Evolutionary conservation across 2,113 vertebrate genomes (phyloP), one percentile per base, ranked within the genome.

Genomic region (Colius striatus): DNA sequence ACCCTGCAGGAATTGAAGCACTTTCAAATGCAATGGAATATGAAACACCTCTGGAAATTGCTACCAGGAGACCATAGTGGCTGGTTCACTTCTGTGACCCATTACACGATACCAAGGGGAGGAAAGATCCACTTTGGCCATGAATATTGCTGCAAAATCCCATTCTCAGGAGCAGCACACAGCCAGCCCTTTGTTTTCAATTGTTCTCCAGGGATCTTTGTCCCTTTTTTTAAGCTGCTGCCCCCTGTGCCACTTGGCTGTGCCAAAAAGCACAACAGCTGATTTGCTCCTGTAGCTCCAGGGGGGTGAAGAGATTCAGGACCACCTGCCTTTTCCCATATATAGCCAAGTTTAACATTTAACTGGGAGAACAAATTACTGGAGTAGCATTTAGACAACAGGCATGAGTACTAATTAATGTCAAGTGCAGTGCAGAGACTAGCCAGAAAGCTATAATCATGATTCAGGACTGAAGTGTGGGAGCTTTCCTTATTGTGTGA

Each of bases 401-500:
- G 2, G 17, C 77, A 6, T 3, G 58, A 89, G 91, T 50, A 70
- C 66, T 78, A 95, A 96, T 96, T 96, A 95, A 81, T 11, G 38
- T 93, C 84, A 92, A 34, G 90, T 90, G 54, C 45, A 54, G 86
- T 4, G 22, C 88, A 90, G 83, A 74, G 68, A 78, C 61, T 41
- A 81, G 61, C 30, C 86, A 90, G 85, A 86, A 81, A 90, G 88
- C 95, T 93, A 45, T 89, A 96, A 96, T 89, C 83, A 79, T 87
- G 90, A 96, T 86, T 95, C 95, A 95, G 73, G 92, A 67, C 15
- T 61, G 22, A 61, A 96, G 88, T 65, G 92, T 90, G 89, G 92
- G 92, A 96, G 86, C 86, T 94, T 94, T 92, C 90, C 77, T 84
- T 84, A 78, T 65, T 93, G 67, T 0, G 30, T 10, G 12, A 81